Evolutionary conservation across 2,113 vertebrate species (phyloP).

Genomic region (Hydropotes inermis): DNA sequence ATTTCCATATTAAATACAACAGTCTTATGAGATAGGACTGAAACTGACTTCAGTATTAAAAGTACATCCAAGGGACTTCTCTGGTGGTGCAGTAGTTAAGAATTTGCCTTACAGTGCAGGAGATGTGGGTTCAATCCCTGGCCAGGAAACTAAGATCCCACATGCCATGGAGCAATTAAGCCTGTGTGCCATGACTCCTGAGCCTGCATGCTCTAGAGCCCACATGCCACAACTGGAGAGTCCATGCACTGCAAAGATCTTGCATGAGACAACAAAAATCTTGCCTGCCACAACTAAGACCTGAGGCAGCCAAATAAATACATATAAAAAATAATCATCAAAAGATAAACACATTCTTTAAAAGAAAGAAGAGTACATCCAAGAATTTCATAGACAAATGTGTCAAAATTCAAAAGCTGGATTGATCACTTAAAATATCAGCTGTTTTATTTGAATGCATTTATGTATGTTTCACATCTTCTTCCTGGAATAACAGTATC

Average conservation of each 20-base stretch:
- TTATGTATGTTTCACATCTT: constrained; percentile 5
- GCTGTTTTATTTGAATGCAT: neutral
- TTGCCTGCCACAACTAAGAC: neutral
- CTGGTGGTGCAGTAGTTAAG: neutral
- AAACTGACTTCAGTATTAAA: neutral
- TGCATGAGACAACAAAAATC: neutral
- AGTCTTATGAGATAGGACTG: neutral
- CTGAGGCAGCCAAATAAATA: neutral
- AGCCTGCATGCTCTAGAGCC: neutral
- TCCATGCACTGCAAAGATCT: neutral
- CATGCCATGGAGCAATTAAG: neutral
- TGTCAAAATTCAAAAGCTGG: neutral
- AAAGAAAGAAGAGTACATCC: neutral
- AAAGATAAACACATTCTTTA: neutral
- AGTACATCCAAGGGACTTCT: neutral
- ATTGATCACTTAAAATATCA: neutral
- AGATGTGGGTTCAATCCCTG: neutral
- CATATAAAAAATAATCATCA: neutral
- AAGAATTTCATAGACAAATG: neutral
- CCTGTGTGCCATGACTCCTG: neutral
- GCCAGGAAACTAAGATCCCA: neutral
- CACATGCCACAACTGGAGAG: neutral
- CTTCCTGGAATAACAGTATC: neutral
- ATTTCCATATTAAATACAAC: neutral
- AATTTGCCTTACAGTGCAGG: neutral